Conservation (phyloP, 2,797 vertebrate genomes). For the Sylvia borin region DNA sequence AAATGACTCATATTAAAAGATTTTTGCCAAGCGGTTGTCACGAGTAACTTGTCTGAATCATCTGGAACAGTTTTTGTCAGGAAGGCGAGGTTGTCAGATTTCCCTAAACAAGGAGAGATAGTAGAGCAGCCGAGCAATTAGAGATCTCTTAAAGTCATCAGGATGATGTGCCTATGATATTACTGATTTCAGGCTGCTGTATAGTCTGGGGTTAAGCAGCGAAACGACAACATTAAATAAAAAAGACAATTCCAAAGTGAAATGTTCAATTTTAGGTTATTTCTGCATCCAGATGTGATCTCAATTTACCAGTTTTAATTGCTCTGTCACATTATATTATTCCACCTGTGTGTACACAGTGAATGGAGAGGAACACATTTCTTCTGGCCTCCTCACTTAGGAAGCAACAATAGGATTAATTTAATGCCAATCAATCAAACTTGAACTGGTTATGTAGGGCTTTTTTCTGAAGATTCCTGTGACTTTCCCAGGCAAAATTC, state of each 20-base stretch:
- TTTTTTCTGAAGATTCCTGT: not conserved
- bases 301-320: slow-evolving; percentile 16
- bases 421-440: not conserved
- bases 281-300: not conserved
- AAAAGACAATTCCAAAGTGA: not conserved
- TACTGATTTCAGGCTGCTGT: not conserved
- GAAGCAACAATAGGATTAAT: not conserved
- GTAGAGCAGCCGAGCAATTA: not conserved
- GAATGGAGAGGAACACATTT: not conserved
- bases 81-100: not conserved
- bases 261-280: not conserved
- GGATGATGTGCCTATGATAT: not conserved
- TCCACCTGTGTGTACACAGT: not conserved
- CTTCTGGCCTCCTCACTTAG: not conserved
- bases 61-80: not conserved
- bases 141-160: not conserved
- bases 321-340: not conserved
- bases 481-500: not conserved
- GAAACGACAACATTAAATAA: not conserved
- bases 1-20: slow-evolving; percentile 48
- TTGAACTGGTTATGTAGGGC: not conserved
- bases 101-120: not conserved
- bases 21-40: slow-evolving; percentile 29
- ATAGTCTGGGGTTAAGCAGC: not conserved
- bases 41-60: not conserved